Evolutionary conservation across 2,113 vertebrate genomes (phyloP), one percentile per base, ranked within the genome.

Genomic region (Ceyx margarethae): DNA sequence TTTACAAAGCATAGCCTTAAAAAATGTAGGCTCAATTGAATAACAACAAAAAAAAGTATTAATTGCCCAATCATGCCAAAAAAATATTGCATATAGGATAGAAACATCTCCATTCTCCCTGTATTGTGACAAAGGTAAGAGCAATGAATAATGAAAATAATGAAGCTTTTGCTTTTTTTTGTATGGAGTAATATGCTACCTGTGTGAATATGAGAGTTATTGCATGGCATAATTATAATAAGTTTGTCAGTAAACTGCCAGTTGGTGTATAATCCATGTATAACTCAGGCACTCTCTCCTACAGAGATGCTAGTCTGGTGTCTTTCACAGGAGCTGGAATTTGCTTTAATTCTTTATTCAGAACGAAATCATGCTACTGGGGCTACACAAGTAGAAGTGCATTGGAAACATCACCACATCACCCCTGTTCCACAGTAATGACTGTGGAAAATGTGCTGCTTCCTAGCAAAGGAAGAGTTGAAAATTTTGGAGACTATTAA

Each of bases 161-260:
- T 37, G 13, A 79, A 67, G 29, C 3, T 9, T 65, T 12, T 45
- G 22, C 14, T 29, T 48, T 21, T 69, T 45, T 69, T 81, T 43
- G 7, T 31, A 42, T 29, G 58, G 8, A 46, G 7, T 40, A n/a
- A 45, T 19, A 8, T 53, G 21, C 5, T 60, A 26, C 16, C 22
- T 61, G 46, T 2, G 0, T 29, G 7, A 1, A 0, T 31, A 1
- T 51, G 53, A 23, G 31, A 31, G 22, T n/a, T 53, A 37, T 3
- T 18, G 2, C 53, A 53, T 1, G 1, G 10, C n/a, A 69, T 10
- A 68, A 54, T 8, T 29, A 15, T 54, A 84, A 62, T 42, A 58
- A 37, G 10, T 53, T 37, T 80, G 33, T 35, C 21, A 66, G 21
- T 19, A 29, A 29, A 28, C 17, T 33, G 54, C 31, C 14, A 13